Percentiles rank a stretch among this genome's conserved stretches.
These are phyloP conservation scores for Callospermophilus lateralis DNA, from an alignment of 2,113 vertebrate species.

Conservation along the genomic window DNA sequence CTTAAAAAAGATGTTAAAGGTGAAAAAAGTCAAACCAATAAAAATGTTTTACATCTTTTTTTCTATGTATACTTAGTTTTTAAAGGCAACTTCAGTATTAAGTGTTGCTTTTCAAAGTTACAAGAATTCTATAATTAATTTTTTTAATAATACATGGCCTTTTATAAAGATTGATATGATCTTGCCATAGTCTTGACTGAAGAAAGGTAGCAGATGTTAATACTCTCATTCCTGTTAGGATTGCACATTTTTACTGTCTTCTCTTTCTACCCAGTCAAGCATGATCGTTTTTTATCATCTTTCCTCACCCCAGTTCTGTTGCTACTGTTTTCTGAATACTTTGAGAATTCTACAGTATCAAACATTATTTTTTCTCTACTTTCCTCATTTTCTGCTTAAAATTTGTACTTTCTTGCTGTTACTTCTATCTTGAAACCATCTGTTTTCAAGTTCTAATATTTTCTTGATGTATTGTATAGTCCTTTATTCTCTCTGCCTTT, in stretches of 20 bases:
- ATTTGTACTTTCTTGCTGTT: background rate
- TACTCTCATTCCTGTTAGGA: background rate
- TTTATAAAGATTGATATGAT: background rate
- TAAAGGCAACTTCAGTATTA: background rate
- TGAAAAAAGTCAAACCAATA: background rate
- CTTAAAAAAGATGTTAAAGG: background rate
- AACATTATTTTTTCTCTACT: background rate
- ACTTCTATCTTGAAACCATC: background rate
- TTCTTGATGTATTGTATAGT: background rate
- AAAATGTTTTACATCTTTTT: background rate
- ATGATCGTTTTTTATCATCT: background rate
- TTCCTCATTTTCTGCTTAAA: background rate
- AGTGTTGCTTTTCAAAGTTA: background rate
- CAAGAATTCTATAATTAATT: background rate
- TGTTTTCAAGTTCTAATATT: slow-evolving; percentile 26
- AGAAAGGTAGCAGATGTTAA: background rate
- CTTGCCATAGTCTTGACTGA: background rate
- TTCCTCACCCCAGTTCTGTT: background rate
- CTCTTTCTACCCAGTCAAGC: background rate
- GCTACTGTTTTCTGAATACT: background rate
- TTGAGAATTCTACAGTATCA: background rate
- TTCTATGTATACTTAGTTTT: background rate
- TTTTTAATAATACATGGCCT: too few species aligned
- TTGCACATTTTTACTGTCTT: background rate
- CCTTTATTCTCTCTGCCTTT: background rate